Evolutionary conservation across 2,797 vertebrate species (phyloP).

Genomic region (Chromis chromis): DNA sequence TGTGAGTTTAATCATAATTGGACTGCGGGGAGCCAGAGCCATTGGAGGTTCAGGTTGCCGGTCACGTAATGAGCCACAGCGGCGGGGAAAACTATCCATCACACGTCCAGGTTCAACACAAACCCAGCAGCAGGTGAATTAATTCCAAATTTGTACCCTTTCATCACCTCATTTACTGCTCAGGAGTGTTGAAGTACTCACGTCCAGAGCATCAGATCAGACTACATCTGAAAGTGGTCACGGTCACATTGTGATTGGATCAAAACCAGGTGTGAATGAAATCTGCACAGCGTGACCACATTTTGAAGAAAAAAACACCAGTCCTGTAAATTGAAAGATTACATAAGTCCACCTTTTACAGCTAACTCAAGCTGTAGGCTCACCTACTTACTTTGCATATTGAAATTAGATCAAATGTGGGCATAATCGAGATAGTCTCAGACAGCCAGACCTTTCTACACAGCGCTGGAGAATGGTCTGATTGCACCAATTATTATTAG

Average conservation of each 20-base stretch:
- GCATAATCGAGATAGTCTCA: no score
- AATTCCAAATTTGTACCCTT: background rate
- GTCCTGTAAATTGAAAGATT: background rate
- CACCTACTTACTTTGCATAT: no score
- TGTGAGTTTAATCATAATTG: slow-evolving; percentile 39
- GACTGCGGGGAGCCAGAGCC: background rate
- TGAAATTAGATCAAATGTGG: no score
- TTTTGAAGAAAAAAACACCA: background rate
- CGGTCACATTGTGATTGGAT: background rate
- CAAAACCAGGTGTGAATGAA: background rate
- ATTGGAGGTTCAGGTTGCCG: slow-evolving; percentile 1
- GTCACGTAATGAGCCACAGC: slow-evolving; percentile 11
- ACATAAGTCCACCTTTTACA: background rate
- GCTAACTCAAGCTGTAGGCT: slow-evolving; percentile 2
- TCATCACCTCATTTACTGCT: background rate
- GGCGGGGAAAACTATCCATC: background rate
- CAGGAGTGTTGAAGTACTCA: background rate
- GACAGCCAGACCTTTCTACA: no score
- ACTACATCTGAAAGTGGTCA: background rate
- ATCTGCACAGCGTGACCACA: background rate
- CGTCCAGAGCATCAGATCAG: background rate
- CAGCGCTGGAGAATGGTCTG: no score
- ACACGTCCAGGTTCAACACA: slow-evolving; percentile 3
- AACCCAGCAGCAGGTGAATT: slow-evolving; percentile 4
- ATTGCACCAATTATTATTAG: no score